Percentiles rank a stretch among this genome's conserved stretches.
These are phyloP conservation scores for Cantharis rufa DNA, from an alignment of 2,888 invertebrate species.

Conservation along the genomic window DNA sequence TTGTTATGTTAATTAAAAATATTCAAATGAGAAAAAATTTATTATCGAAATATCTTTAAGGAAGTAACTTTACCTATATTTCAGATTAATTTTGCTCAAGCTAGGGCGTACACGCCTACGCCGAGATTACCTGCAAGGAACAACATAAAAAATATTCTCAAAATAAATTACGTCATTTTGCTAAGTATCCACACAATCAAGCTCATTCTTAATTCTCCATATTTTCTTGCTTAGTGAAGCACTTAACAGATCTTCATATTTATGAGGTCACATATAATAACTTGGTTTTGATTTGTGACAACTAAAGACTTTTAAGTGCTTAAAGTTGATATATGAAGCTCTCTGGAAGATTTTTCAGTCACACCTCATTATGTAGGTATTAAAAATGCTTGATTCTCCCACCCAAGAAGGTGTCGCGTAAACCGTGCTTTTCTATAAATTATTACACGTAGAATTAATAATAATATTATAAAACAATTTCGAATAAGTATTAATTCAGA, in stretches of 20 bases:
- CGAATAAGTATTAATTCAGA: too few relatives aligned
- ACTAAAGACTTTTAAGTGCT: slow-evolving; percentile 33
- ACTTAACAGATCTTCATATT: slow-evolving; percentile 15
- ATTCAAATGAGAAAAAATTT: neutral
- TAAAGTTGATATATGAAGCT: slow-evolving; percentile 33
- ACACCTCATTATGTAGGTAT: slow-evolving; percentile 33
- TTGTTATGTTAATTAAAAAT: neutral
- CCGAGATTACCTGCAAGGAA: neutral
- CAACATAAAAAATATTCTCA: neutral
- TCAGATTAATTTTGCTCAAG: neutral
- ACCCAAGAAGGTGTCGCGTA: slow-evolving; percentile 6
- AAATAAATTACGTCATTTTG: slow-evolving; percentile 36
- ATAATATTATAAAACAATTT: too few relatives aligned
- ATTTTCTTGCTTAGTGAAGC: slow-evolving; percentile 6
- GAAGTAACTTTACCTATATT: neutral
- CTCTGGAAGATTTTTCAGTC: slow-evolving; percentile 33
- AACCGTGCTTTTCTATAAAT: neutral
- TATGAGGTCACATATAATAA: slow-evolving; percentile 23
- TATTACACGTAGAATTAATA: neutral
- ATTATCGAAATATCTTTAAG: neutral
- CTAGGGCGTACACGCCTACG: neutral
- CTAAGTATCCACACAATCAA: slow-evolving; percentile 23
- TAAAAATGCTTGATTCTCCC: slow-evolving; percentile 11
- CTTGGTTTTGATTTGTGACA: slow-evolving; percentile 34
- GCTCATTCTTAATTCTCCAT: slow-evolving; percentile 1